These are phyloP conservation scores for Acrossocheilus wenchowensis DNA, from an alignment of 2,797 vertebrate species.

Conservation along the genomic window DNA sequence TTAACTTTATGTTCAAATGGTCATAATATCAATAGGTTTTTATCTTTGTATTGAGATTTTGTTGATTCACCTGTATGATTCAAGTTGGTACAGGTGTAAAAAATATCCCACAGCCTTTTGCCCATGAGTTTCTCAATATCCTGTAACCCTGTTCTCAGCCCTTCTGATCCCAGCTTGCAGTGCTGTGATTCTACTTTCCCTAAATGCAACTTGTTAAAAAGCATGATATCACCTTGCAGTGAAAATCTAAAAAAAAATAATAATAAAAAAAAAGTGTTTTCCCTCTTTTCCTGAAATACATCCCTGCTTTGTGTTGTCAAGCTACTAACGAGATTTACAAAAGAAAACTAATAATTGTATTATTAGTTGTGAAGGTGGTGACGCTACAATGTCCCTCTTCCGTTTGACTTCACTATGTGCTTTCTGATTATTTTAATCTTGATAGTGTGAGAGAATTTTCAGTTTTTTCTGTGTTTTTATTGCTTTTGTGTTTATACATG, in stretches of 20 bases:
- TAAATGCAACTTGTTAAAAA: slow-evolving; percentile 99
- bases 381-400: slow-evolving; percentile 79
- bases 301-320: slow-evolving; percentile 83
- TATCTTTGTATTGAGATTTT: not conserved
- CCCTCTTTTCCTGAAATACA: slow-evolving; percentile 94
- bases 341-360: slow-evolving; percentile 79
- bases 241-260: slow-evolving; percentile 44
- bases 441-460: slow-evolving; percentile 83
- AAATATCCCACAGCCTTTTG: slow-evolving; percentile 77
- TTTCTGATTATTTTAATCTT: slow-evolving; percentile 83
- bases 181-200: slow-evolving; percentile 93
- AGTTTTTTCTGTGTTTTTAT: slow-evolving; percentile 72
- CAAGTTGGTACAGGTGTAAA: not conserved
- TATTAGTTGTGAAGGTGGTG: slow-evolving; percentile 79
- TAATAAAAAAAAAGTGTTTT: slow-evolving; percentile 66
- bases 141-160: slow-evolving; percentile 52
- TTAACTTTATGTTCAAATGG: too few species aligned
- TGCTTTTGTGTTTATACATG: slow-evolving; percentile 70
- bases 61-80: not conserved
- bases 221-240: slow-evolving; percentile 87
- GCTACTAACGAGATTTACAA: slow-evolving; percentile 72
- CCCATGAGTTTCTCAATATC: slow-evolving; percentile 63
- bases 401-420: slow-evolving; percentile 83
- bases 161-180: slow-evolving; percentile 83
- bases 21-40: slow-evolving; percentile 19